A percentile compares a stretch with the other conserved stretches of the same genome.
Evolutionary conservation across 2,888 invertebrate genomes (phyloP).

Genomic region (Adela reaumurella): DNA sequence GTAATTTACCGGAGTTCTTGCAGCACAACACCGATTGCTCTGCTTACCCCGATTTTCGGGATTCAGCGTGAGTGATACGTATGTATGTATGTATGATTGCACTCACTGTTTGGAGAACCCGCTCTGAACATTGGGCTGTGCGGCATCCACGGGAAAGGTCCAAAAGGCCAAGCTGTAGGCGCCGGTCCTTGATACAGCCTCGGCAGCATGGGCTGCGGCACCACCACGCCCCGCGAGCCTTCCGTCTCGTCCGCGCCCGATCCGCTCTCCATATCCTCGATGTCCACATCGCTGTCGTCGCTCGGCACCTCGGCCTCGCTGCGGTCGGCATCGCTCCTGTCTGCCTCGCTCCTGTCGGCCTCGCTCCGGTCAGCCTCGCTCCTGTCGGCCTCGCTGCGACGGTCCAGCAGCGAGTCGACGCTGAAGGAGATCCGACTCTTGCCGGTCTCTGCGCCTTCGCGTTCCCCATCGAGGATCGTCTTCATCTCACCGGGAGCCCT

Average conservation of each 20-base stretch:
- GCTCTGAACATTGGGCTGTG: conserved; percentile 58
- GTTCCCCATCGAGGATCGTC: conserved; percentile 52
- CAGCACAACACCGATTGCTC: too few relatives aligned
- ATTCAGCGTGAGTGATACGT: too few relatives aligned
- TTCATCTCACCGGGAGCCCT: conserved; percentile 41
- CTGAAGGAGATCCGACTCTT: conserved; percentile 71
- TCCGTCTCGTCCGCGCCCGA: conserved; percentile 34
- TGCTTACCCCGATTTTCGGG: too few relatives aligned
- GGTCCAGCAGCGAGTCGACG: conserved; percentile 62
- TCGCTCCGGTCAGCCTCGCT: conserved; percentile 25
- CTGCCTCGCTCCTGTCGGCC: conserved; percentile 27
- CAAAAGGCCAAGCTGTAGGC: conserved; percentile 57
- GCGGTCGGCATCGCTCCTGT: conserved; percentile 2
- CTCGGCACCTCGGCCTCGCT: conserved; percentile 34
- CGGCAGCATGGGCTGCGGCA: conserved; percentile 65
- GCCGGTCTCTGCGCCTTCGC: conserved; percentile 46
- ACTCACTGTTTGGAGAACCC: conserved; percentile 60
- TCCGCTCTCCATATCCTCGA: conserved; percentile 43
- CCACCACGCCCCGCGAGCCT: conserved; percentile 55
- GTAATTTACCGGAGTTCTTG: too few relatives aligned
- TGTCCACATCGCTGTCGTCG: conserved; percentile 50
- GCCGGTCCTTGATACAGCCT: conserved; percentile 54
- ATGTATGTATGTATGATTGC: too few relatives aligned
- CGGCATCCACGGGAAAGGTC: conserved; percentile 65
- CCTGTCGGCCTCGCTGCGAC: conserved; percentile 25